Percentiles rank a stretch among this genome's conserved stretches.
Evolutionary conservation across 2,888 invertebrate genomes (phyloP).

Genomic region (Barypeithes pellucidus): DNA sequence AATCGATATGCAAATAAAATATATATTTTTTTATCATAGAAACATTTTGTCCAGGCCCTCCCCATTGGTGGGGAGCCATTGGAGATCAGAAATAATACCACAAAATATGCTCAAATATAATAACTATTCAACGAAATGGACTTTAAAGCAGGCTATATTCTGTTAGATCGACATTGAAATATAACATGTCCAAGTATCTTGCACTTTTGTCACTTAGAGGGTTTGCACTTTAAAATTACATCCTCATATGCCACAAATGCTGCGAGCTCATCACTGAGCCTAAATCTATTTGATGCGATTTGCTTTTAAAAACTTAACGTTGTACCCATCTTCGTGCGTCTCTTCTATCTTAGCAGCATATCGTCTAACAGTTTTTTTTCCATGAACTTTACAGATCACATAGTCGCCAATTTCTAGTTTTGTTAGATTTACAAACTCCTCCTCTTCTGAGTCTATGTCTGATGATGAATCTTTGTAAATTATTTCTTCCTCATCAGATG

Average conservation of each 20-base stretch:
- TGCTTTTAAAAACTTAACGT: slow-evolving; percentile 33
- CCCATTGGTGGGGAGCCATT: not conserved
- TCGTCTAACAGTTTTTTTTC: not conserved
- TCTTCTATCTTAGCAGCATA: not conserved
- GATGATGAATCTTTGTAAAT: slow-evolving; percentile 17
- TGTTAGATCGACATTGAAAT: slow-evolving; percentile 9
- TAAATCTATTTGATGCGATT: slow-evolving; percentile 36
- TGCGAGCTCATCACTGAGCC: slow-evolving; percentile 26
- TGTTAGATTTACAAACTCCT: slow-evolving; percentile 20
- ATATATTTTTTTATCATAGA: no score
- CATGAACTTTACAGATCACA: slow-evolving; percentile 22
- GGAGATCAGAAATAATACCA: no score
- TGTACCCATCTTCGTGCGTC: not conserved
- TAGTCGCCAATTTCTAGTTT: slow-evolving; percentile 23
- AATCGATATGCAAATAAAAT: no score
- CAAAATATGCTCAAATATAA: no score
- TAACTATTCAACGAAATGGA: no score
- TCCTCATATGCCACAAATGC: slow-evolving; percentile 39
- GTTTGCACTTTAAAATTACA: slow-evolving; percentile 39
- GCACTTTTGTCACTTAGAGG: slow-evolving; percentile 24
- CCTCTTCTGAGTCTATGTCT: slow-evolving; percentile 33
- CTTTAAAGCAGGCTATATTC: not conserved
- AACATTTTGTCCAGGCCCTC: slow-evolving; percentile 29
- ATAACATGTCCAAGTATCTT: not conserved
- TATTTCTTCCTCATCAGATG: slow-evolving; percentile 25